Evolutionary conservation across 1,140 invertebrate genomes (phyloP), one percentile per base, ranked within the genome.

Genomic region (Tribolium madens): DNA sequence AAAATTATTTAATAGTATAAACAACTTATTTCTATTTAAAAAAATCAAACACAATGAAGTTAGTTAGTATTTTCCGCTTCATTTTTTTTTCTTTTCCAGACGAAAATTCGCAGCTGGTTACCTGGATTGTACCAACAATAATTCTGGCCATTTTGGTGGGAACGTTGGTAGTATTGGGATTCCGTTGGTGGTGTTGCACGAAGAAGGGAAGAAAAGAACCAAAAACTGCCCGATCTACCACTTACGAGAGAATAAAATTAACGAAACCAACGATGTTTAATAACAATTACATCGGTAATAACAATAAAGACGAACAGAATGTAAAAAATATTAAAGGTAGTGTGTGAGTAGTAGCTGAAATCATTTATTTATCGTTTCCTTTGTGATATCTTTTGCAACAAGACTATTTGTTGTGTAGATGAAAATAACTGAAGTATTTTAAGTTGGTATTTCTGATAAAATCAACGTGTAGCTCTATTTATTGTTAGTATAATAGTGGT

Each of bases 181-280:
- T 50, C 4, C 48, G 48, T 15, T 14, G 13, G 10, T 50, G 48
- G 13, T 15, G 12, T 1, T 50, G 46, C 5, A n/a, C 14, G 0
- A 72, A 52, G 21, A 50, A 48, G 21, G 70, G 70, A 26, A 72
- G 70, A 33, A 46, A 72, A 12, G 31, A 72, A 15, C 50, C 70
- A 13, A 72, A 72, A 13, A 21, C 70, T 1, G 57, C 57, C 9
- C n/a, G 21, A 13, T 33, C 21, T 33, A 64, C 57, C 3, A 64
- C 26, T 33, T 64, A 64, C 57, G 57, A 64, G 14, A 2, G 57
- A 33, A 33, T 64, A 26, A 64, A 64, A 13, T 64, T 64, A 12
- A 64, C 21, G 12, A 64, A 31, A 26, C 18, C n/a, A 12, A 9
- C 57, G 6, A 12, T 64, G n/a, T 64, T 64, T 64, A 64, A 64